Conservation (phyloP, 2,888 invertebrate genomes). For the Drosophila hamatofila region DNA sequence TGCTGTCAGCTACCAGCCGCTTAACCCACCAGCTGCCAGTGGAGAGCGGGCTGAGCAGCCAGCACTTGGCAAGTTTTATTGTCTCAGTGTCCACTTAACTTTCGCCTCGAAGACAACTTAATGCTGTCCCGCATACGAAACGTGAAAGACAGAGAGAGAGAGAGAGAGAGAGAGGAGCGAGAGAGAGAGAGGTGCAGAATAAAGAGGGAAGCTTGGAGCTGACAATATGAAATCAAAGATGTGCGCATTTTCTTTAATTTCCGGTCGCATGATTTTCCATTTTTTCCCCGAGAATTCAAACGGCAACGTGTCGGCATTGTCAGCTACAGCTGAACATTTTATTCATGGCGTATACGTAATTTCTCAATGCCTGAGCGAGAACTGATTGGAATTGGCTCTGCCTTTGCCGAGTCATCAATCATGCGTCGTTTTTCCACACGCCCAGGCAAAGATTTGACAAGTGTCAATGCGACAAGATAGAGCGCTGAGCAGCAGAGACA, state of each 20-base stretch:
- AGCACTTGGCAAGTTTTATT: constrained; percentile 77
- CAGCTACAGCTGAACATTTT: constrained; percentile 54
- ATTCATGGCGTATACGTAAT: constrained; percentile 73
- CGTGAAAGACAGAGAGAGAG: background rate
- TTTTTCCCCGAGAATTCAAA: constrained; percentile 39
- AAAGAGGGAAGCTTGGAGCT: constrained; percentile 16
- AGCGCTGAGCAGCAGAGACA: constrained; percentile 12
- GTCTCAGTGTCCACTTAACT: constrained; percentile 78
- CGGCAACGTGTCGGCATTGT: constrained; percentile 42
- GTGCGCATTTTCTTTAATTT: constrained; percentile 74
- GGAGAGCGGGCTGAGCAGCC: constrained; percentile 13
- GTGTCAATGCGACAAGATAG: constrained; percentile 73
- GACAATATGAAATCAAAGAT: constrained; percentile 68
- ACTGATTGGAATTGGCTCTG: constrained; percentile 69
- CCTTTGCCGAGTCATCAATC: constrained; percentile 78
- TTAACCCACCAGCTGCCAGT: constrained; percentile 38
- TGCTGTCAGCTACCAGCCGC: constrained; percentile 45
- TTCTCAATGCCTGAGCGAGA: constrained; percentile 46
- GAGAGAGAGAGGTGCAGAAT: background rate
- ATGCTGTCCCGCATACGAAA: constrained; percentile 36
- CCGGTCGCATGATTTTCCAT: constrained; percentile 71
- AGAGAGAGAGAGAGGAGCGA: background rate
- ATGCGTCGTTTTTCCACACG: constrained; percentile 76
- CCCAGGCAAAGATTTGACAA: constrained; percentile 75
- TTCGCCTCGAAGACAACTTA: constrained; percentile 71